Percentiles rank a stretch among this genome's conserved stretches.
These are phyloP conservation scores for Rhyacichthys aspro DNA, from an alignment of 2,797 vertebrate genomes.

Conservation along the genomic window DNA sequence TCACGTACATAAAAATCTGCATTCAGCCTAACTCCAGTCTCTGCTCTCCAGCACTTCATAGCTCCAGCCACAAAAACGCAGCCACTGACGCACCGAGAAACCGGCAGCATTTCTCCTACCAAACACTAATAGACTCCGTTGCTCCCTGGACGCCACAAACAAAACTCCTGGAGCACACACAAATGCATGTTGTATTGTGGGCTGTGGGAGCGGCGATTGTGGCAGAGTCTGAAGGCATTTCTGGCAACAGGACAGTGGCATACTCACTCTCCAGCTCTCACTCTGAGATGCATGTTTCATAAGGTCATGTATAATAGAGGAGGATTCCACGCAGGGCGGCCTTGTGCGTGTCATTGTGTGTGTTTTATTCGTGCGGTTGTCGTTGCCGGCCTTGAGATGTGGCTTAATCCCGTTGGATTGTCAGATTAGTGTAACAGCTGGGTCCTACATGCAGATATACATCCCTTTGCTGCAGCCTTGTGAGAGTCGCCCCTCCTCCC, in stretches of 20 bases:
- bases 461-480: slow-evolving; percentile 38
- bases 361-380: slow-evolving; percentile 20
- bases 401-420: slow-evolving; percentile 80
- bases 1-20: slow-evolving; percentile 45
- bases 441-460: slow-evolving; percentile 68
- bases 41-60: slow-evolving; percentile 49
- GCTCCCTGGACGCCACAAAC: slow-evolving; percentile 10
- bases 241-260: slow-evolving; percentile 57
- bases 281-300: slow-evolving; percentile 64
- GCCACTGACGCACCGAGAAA: slow-evolving; percentile 60
- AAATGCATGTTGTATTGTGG: slow-evolving; percentile 31
- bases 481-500: slow-evolving; percentile 43
- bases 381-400: slow-evolving; percentile 47
- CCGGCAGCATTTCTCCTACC: slow-evolving; percentile 46
- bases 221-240: slow-evolving; percentile 63
- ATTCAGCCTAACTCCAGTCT: slow-evolving; percentile 39
- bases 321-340: slow-evolving; percentile 58
- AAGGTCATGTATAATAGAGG: slow-evolving; percentile 73
- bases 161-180: slow-evolving; percentile 27
- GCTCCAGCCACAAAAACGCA: slow-evolving; percentile 54
- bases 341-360: slow-evolving; percentile 26
- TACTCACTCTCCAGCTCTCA: slow-evolving; percentile 21
- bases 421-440: slow-evolving; percentile 80
- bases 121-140: slow-evolving; percentile 44
- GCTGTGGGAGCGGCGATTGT: slow-evolving; percentile 61